Percentiles rank a stretch among this genome's conserved stretches.
Conservation (phyloP, 2,888 invertebrate genomes). For the Cenopis cana region DNA sequence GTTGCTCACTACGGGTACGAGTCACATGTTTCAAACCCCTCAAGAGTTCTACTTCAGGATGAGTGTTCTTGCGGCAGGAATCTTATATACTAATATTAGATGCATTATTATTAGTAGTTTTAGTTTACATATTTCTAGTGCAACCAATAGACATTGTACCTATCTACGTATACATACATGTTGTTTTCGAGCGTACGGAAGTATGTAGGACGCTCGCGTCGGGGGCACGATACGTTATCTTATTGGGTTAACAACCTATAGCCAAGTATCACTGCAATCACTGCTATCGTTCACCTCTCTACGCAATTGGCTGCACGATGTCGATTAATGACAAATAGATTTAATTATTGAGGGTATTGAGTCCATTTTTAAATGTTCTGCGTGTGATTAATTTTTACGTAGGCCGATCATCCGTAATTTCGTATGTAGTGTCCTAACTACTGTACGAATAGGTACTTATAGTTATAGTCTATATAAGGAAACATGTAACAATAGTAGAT, state of each 20-base stretch:
- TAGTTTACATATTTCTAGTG: background rate
- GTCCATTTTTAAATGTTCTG: background rate
- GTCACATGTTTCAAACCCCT: too few relatives aligned
- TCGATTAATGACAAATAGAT: conserved; percentile 18
- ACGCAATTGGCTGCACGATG: conserved; percentile 31
- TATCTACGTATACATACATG: conserved; percentile 39
- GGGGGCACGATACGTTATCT: conserved; percentile 76
- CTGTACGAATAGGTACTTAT: background rate
- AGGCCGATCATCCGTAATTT: background rate
- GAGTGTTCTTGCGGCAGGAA: too few relatives aligned
- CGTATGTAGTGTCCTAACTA: too few relatives aligned
- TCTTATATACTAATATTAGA: background rate
- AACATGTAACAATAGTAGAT: background rate
- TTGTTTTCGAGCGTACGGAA: conserved; percentile 63
- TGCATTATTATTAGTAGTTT: background rate
- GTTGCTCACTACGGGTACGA: too few relatives aligned
- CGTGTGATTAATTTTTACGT: background rate
- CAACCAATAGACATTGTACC: background rate
- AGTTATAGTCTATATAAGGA: background rate
- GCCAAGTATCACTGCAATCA: conserved; percentile 74
- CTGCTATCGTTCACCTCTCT: conserved; percentile 57
- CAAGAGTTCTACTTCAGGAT: too few relatives aligned
- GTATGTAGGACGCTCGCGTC: conserved; percentile 79
- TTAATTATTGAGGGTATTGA: conserved; percentile 30
- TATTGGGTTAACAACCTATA: conserved; percentile 82